Base-by-base conservation (phyloP, 1,140 invertebrate genomes). In the Pararge aegeria region DNA sequence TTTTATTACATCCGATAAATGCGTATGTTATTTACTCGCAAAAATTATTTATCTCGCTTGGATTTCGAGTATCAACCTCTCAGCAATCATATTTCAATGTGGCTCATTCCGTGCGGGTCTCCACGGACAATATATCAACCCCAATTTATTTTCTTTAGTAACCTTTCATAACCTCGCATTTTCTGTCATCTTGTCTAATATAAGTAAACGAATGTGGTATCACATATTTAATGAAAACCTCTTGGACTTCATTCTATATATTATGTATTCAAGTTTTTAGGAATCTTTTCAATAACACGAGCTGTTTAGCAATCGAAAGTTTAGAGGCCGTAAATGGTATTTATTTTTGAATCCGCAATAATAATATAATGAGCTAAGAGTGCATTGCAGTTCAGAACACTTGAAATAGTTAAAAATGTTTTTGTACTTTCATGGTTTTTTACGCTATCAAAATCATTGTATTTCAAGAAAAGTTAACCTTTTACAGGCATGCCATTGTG, bases 91-190 rank as follows among this genome's bases (percentile, higher is more conserved):
- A 81, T 78, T 80, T 83, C 76, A 77, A 67, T 55, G 60, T 37
- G 70, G 46, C 70, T 83, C 71, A 81, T 77, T 78, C 75, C 69
- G 56, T 66, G 70, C 70, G 67, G 70, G 67, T 55, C 69, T 78
- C 76, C 77, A 66, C 64, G 76, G 73, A 79, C 73, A 79, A 87
- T 82, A 82, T 83, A 84, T 84, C 78, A 81, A 78, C 68, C 68
- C 63, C 61, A 82, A 84, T 83, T 84, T 84, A 84, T 87, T 83
- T 82, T 83, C 80, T 79, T 79, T 64, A 66, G 50, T 67, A 72
- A 75, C 73, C 70, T 80, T 79, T 79, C 73, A 78, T 79, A 80
- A 78, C 75, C 46, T 72, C 52, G 24, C 20, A 55, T 55, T 61
- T 44, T 54, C 59, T 55, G 34, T 55, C 46, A 24, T 50, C 52